Conservation (phyloP, 2,888 invertebrate species). For the Nowickia ferox region DNA sequence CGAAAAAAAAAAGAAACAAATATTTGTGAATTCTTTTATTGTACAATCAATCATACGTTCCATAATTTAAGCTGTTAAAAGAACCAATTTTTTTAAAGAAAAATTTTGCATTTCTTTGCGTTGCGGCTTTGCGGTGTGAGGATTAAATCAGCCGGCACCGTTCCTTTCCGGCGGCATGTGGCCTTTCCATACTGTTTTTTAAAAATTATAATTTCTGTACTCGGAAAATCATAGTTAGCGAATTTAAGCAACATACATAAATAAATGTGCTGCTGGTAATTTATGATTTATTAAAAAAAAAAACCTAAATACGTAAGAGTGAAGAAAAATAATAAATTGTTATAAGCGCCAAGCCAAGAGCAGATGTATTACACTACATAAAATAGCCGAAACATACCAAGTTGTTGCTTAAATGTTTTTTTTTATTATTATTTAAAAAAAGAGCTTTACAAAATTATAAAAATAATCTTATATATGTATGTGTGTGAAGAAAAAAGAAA, state of each 20-base stretch:
- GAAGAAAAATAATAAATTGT: not conserved
- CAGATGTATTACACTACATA: constrained; percentile 6
- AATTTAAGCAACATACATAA: constrained; percentile 2
- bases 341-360: not conserved
- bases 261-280: constrained; percentile 10
- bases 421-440: no score
- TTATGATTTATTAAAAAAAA: not conserved
- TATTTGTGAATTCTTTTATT: constrained; percentile 23
- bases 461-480: constrained; percentile 4
- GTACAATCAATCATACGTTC: constrained; percentile 10
- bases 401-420: not conserved
- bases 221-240: not conserved
- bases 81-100: constrained; percentile 28
- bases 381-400: constrained; percentile 27
- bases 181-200: constrained; percentile 53
- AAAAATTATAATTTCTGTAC: constrained; percentile 49
- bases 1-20: constrained; percentile 3
- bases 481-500: constrained; percentile 16
- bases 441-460: constrained; percentile 41
- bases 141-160: constrained; percentile 63
- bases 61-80: constrained; percentile 19
- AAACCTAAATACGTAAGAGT: no score
- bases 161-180: constrained; percentile 47
- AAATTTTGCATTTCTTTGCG: constrained; percentile 27
- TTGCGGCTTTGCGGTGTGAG: constrained; percentile 10